Percentiles rank a stretch among this genome's conserved stretches.
These are phyloP conservation scores for Tenthredo livida DNA, from an alignment of 2,888 invertebrate genomes.

Conservation along the genomic window DNA sequence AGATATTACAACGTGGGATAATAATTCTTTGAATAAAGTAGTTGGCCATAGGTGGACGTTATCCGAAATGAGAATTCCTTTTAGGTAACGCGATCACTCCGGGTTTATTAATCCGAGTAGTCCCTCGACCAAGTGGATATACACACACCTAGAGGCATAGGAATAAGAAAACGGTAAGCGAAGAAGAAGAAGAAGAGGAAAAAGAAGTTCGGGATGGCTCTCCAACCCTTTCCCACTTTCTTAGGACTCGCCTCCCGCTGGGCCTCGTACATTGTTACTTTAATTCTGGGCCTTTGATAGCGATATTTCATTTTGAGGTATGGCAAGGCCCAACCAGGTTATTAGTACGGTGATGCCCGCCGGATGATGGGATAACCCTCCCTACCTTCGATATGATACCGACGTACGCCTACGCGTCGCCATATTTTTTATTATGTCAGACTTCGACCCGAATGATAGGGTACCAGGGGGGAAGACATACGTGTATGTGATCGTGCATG, in stretches of 20 bases:
- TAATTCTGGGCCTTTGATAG: conserved; percentile 65
- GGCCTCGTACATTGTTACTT: conserved; percentile 61
- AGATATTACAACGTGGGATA: background rate
- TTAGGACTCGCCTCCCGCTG: conserved; percentile 57
- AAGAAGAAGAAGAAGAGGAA: conserved; percentile 39
- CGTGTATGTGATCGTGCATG: background rate
- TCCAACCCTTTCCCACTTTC: conserved; percentile 56
- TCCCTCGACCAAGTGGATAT: background rate
- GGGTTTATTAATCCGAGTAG: conserved; percentile 18
- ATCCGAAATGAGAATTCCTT: conserved; percentile 46
- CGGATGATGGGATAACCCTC: conserved; percentile 46
- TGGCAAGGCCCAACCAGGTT: conserved; percentile 63
- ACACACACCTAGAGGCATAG: background rate
- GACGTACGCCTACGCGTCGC: conserved; percentile 46
- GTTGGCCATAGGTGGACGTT: conserved; percentile 8
- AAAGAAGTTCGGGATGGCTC: conserved; percentile 37
- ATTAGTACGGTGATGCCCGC: conserved; percentile 61
- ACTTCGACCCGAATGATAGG: conserved; percentile 34
- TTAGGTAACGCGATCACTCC: conserved; percentile 2
- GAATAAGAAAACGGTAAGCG: conserved; percentile 36
- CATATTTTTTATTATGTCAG: conserved; percentile 51
- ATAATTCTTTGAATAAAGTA: background rate
- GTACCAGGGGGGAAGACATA: background rate
- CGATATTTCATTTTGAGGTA: conserved; percentile 64
- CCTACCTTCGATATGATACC: conserved; percentile 14